Evolutionary conservation across 2,888 invertebrate species (phyloP), one percentile per base, ranked within the genome.

Genomic region (Malthinus seriepunctatus): DNA sequence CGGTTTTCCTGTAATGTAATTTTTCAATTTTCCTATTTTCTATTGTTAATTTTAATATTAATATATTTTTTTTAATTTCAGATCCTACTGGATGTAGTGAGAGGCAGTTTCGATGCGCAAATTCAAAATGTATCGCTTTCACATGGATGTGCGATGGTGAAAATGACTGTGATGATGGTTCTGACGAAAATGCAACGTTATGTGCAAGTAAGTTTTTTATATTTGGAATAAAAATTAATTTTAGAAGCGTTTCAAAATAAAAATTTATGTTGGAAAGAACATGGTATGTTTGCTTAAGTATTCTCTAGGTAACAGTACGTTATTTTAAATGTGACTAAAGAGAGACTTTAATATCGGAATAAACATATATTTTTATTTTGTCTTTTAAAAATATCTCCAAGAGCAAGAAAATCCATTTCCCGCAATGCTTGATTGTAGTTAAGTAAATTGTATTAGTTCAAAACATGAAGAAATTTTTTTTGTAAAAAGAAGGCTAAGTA

Each of bases 91-190:
- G 81, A 61, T 89, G 88, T 76, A 82, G 86, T 32, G 72, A 84
- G 71, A 87, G 87, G 77, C 90, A 91, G 77, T 92, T 91, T 76
- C 85, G 83, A 71, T 93, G 93, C 77, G 82, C 79, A 67, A 87
- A 87, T 76, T 88, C 87, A 67, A 84, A 83, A 68, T 93, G 93
- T 78, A 89, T 93, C 78, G 88, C 90, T 12, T 81, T 87, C 62
- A 83, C 87, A 60, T 91, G 88, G 84, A 83, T 88, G 64, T 93
- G 93, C 76, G 93, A 93, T 75, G 86, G 88, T 54, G 85, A 87
- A 49, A 83, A 87, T 69, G 93, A 94, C 77, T 93, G 93, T 78
- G 84, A 81, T 46, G 93, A 93, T 79, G 85, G 87, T 73, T 89
- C 90, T n/a, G 93, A 93, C 77, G 93, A 93, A 79, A 83, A 83